phyloP scores from a whole-genome alignment of 2,797 vertebrate species.

The Pseudomugil tenellus region DNA sequence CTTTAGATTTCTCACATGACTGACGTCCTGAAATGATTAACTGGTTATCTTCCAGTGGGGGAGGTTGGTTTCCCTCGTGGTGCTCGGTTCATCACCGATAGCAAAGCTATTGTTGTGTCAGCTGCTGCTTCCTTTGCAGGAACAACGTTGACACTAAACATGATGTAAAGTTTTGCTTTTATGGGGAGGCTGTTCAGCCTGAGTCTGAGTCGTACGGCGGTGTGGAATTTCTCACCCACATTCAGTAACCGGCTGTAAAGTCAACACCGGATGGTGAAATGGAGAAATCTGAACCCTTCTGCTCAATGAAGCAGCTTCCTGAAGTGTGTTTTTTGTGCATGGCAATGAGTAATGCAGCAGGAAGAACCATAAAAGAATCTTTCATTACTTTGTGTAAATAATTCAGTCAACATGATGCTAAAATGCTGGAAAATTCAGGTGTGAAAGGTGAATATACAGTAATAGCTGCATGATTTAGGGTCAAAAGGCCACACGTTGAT shows the following conservation, averaged over 20 bases:
- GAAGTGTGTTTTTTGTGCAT: not conserved
- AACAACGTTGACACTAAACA: not conserved
- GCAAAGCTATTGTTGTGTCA: not conserved
- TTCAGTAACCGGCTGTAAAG: slow-evolving; percentile 27
- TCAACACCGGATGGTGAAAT: slow-evolving; percentile 37
- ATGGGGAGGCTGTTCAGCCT: not conserved
- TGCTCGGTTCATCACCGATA: slow-evolving; percentile 6
- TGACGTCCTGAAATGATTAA: slow-evolving; percentile 20
- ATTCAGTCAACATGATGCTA: not conserved
- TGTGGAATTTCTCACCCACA: slow-evolving; percentile 30
- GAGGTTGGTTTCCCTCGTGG: slow-evolving; percentile 24
- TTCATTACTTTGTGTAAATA: slow-evolving; percentile 1
- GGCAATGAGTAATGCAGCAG: not conserved
- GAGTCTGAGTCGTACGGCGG: slow-evolving; percentile 12
- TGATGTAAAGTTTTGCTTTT: not conserved
- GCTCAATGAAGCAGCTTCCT: slow-evolving; percentile 17
- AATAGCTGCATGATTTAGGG: not conserved
- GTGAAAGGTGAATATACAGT: not conserved
- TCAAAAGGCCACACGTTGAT: slow-evolving; percentile 21
- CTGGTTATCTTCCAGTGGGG: slow-evolving; percentile 33
- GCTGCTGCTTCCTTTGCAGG: not conserved
- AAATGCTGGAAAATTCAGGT: not conserved
- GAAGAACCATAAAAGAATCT: not conserved
- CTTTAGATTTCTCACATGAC: not conserved
- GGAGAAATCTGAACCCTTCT: slow-evolving; percentile 33